Conservation (phyloP, 2,797 vertebrate species). For the Otolemur crassicaudatus region DNA sequence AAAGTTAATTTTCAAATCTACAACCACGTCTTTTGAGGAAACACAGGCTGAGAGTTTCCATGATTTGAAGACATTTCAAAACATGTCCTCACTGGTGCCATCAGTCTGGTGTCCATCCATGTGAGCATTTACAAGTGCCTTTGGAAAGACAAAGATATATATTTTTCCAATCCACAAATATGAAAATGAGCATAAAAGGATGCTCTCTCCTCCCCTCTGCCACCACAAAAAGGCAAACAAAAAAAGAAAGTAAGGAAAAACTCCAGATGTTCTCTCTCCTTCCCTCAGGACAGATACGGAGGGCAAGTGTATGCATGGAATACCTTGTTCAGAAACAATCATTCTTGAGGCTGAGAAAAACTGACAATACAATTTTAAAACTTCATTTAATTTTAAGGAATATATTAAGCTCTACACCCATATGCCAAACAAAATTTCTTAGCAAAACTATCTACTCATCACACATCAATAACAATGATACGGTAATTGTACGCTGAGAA, state of each 20-base stretch:
- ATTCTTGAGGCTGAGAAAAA: not conserved
- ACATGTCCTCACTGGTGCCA: not conserved
- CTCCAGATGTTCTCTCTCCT: not conserved
- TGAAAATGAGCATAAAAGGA: not conserved
- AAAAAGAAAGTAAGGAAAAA: not conserved
- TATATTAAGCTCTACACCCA: not conserved
- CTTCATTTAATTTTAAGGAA: not conserved
- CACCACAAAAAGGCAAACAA: not conserved
- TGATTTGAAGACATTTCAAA: not conserved
- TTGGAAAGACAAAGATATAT: not conserved
- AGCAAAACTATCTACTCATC: not conserved
- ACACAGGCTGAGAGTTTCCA: not conserved
- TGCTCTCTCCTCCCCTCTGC: not conserved
- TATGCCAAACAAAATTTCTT: not conserved
- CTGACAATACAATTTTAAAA: not conserved
- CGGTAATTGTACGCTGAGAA: not conserved
- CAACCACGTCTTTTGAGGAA: not conserved
- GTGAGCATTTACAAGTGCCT: not conserved
- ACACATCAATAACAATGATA: not conserved
- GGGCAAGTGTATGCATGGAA: not conserved
- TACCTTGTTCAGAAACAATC: not conserved
- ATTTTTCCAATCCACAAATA: not conserved
- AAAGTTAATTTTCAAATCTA: not conserved
- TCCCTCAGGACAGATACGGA: not conserved
- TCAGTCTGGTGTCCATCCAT: not conserved